Conservation (phyloP, 2,888 invertebrate genomes). For the Drosophila longiperda region DNA sequence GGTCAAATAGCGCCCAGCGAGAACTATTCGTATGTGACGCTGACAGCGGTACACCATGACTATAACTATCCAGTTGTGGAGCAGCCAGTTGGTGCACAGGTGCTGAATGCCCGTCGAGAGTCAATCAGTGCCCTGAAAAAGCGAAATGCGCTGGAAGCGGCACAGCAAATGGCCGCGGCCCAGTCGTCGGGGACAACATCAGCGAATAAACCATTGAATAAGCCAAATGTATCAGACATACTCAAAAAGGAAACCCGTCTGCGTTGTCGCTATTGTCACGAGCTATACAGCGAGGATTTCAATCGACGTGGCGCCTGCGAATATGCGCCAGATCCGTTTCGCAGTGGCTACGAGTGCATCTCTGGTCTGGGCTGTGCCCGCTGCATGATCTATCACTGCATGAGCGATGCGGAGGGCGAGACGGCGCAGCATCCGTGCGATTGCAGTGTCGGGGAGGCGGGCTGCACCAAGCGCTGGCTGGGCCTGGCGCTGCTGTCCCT, state of each 20-base stretch:
- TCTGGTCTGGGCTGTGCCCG: conserved; percentile 94
- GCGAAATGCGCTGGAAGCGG: conserved; percentile 86
- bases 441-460: conserved; percentile 88
- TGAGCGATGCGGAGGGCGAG: conserved; percentile 95
- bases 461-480: conserved; percentile 93
- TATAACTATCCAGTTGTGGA: conserved; percentile 91
- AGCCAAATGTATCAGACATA: conserved; percentile 78
- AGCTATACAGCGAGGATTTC: conserved; percentile 92
- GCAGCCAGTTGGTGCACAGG: conserved; percentile 84
- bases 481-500: conserved; percentile 93
- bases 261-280: conserved; percentile 90
- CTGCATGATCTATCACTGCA: conserved; percentile 97
- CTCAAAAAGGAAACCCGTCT: conserved; percentile 84
- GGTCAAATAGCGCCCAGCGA: conserved; percentile 86
- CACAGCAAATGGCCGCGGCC: conserved; percentile 82
- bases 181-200: conserved; percentile 82
- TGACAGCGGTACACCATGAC: conserved; percentile 91
- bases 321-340: conserved; percentile 93
- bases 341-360: conserved; percentile 91
- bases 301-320: conserved; percentile 95
- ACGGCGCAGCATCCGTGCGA: conserved; percentile 94
- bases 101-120: conserved; percentile 85
- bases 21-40: conserved; percentile 93
- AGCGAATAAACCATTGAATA: conserved; percentile 66
- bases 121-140: conserved; percentile 89